Conservation (phyloP, 2,888 invertebrate species). For the Mantis religiosa region DNA sequence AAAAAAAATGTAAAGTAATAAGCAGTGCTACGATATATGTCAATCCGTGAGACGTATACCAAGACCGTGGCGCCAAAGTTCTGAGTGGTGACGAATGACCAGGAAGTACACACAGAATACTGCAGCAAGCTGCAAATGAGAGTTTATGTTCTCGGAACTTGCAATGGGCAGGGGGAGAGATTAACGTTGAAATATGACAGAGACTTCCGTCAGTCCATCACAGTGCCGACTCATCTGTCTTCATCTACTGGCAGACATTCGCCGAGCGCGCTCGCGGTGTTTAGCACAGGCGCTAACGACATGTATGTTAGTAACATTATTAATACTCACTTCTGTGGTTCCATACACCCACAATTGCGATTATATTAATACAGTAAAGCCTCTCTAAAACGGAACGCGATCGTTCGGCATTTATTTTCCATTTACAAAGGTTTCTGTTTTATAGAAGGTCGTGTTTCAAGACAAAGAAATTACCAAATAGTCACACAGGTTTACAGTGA, state of each 20-base stretch:
- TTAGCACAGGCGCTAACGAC: neutral
- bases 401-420: too few relatives aligned
- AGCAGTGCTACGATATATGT: neutral
- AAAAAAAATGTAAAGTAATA: neutral
- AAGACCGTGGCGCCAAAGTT: neutral
- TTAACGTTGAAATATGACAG: neutral
- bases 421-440: too few relatives aligned
- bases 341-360: too few relatives aligned
- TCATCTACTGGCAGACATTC: neutral
- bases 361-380: too few relatives aligned
- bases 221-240: neutral
- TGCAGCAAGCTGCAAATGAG: neutral
- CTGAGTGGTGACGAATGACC: neutral
- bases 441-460: too few relatives aligned
- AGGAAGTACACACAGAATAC: neutral
- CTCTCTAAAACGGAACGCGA: too few relatives aligned
- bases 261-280: neutral
- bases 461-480: too few relatives aligned
- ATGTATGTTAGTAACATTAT: neutral
- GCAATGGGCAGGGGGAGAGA: neutral
- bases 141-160: neutral
- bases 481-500: too few relatives aligned
- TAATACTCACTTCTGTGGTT: neutral
- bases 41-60: neutral
- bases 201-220: neutral